Evolutionary conservation across 1,140 invertebrate genomes (phyloP), one percentile per base, ranked within the genome.

Genomic region (Chlorops oryzae): DNA sequence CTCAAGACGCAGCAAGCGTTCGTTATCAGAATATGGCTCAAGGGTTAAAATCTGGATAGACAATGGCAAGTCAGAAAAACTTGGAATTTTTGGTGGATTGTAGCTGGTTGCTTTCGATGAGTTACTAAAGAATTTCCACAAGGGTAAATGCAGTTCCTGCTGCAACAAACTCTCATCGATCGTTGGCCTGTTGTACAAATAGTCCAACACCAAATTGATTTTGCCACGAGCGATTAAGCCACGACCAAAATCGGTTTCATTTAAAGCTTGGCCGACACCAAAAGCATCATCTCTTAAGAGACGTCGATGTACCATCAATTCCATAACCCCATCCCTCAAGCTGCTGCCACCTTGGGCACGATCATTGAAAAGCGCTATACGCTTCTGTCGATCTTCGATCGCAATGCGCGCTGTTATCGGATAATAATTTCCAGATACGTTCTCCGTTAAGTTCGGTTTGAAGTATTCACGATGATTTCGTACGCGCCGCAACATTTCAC

Each of bases 251-350:
- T 81, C 91, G 2, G 79, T 81, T 77, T 98, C 96, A 65, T 97
- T 92, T 1, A 98, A 73, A 0, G 94, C 81, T 76, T 99, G 94
- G 0, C 79, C 88, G 0, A 98, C 93, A n/a, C 95, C 96, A 59
- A 93, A 92, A 4, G 83, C 84, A 74, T 98, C 96, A 64, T 99
- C 95, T 49, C 81, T 76, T 2, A 96, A 59, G 21, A 93, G 73
- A 41, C 92, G 78, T 51, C 95, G 80, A 65, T 98, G 94, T 18
- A 90, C 81, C 88, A 92, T 91, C 0, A 91, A 57, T 70, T 91
- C 87, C 5, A 91, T 60, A 60, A 84, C 76, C 2, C 88, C 88
- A 61, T 84, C 83, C 4, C 74, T 59, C 17, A 94, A 70, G 58
- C 90, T 92, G 10, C 80, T 78, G 1, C 90, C 94, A n/a, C 93